Evolutionary conservation across 53 echinoderm and acorn worm species (phyloP), one percentile per base, ranked within the genome.

Genomic region (Pentamera pediparva): DNA sequence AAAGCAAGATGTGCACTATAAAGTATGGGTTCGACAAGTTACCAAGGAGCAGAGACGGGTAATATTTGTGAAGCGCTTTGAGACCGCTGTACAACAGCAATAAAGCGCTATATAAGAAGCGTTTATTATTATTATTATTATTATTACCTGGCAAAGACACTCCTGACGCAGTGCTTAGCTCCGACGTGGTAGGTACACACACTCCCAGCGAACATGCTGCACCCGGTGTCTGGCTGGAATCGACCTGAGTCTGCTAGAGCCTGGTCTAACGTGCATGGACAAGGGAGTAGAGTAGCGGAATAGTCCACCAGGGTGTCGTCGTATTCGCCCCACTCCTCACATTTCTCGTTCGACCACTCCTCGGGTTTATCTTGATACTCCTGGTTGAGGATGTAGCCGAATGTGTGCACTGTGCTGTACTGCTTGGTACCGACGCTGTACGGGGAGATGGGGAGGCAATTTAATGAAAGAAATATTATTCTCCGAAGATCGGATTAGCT

Each of bases 201-300:
- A 32, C 50, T 57, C 2, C 61, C 76, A 12, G 55, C 37, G 31
- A 32, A 59, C 51, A 69, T 65, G 35, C 59, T 64, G 47, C 88
- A 88, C 0, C 50, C 49, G 2, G 75, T 40, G 35, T 83, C 88
- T 15, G 76, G 65, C 34, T 74, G 37, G 78, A 86, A 93, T 11
- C 76, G 45, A 5, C 93, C 87, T 0, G 50, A 35, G 62, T 91
- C 87, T 32, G 70, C 39, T 33, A 48, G 24, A 0, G 88, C 96
- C 72, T 96, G 96, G 4, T 85, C 69, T 0, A 91, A 49, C 4
- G 82, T 91, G 56, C 91, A 96, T 1, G 96, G 96, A 54, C 96
- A 96, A 15, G 88, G 11, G 2, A 81, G 69, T 6, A 96, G 65
- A 40, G 21, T 41, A 24, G 20, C 22, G 31, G 36, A 39, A 38